phyloP scores from a whole-genome alignment of 2,797 vertebrate species.

The Phoebastria nigripes region DNA sequence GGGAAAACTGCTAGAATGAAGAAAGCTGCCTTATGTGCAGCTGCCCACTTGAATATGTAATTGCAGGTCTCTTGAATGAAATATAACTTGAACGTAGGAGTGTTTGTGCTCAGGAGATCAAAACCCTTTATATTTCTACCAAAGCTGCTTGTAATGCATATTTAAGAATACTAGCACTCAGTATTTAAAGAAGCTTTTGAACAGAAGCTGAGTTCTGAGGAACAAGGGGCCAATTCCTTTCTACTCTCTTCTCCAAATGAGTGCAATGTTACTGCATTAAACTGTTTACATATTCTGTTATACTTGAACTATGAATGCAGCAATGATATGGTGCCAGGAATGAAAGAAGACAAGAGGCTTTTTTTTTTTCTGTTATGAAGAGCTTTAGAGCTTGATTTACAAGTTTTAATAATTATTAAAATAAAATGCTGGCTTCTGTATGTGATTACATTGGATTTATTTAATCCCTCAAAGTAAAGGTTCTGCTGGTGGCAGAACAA shows the following conservation, averaged over 20 bases:
- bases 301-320: constrained; percentile 19
- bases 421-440: neutral
- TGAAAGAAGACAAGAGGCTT: neutral
- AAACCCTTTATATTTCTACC: neutral
- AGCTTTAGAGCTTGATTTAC: neutral
- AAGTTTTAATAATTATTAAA: neutral
- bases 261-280: constrained; percentile 2
- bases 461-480: neutral
- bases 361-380: neutral
- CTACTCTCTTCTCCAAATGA: neutral
- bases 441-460: neutral
- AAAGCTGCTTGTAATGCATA: neutral
- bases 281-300: constrained; percentile 5
- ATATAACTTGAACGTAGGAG: neutral
- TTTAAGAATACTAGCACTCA: neutral
- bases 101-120: neutral
- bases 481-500: neutral
- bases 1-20: neutral
- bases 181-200: neutral
- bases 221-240: neutral
- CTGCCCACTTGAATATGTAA: neutral
- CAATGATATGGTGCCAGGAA: neutral
- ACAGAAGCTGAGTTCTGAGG: neutral
- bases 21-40: neutral
- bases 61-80: neutral